Conservation (phyloP, 64 coral and sea anemone genomes). For the Montipora cactus region DNA sequence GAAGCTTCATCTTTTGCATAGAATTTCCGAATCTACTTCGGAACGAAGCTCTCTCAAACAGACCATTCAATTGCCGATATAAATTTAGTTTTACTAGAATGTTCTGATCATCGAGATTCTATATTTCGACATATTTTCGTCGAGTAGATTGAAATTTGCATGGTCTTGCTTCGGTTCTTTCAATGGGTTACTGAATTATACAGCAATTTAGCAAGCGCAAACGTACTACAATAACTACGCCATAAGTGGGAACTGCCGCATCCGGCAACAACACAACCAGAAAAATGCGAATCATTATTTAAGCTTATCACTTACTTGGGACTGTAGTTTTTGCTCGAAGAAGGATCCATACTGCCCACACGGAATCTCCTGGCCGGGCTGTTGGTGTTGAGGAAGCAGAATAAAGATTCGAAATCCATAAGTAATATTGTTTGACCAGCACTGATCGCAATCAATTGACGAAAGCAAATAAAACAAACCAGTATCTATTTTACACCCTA, state of each 20-base stretch:
- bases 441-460: conserved; percentile 9
- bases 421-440: background rate
- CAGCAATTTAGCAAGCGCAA: background rate
- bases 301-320: conserved; percentile 24
- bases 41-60: background rate
- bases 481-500: conserved; percentile 1
- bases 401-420: conserved; percentile 19
- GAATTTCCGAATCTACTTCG: no score
- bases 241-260: no score
- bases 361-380: conserved; percentile 27
- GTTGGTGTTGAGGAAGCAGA: conserved; percentile 24
- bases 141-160: no score
- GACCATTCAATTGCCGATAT: background rate
- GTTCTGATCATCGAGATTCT: background rate
- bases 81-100: background rate
- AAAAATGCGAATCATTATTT: background rate
- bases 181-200: no score
- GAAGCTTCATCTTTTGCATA: no score
- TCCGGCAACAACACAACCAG: background rate
- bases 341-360: conserved; percentile 20
- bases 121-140: background rate
- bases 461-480: conserved; percentile 40
- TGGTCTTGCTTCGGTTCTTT: no score
- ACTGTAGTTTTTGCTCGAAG: conserved; percentile 6
- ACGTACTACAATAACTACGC: background rate